A percentile compares a stretch with the other conserved stretches of the same genome.
phyloP scores from a whole-genome alignment of 2,888 invertebrate genomes.

The Seira ritae region DNA sequence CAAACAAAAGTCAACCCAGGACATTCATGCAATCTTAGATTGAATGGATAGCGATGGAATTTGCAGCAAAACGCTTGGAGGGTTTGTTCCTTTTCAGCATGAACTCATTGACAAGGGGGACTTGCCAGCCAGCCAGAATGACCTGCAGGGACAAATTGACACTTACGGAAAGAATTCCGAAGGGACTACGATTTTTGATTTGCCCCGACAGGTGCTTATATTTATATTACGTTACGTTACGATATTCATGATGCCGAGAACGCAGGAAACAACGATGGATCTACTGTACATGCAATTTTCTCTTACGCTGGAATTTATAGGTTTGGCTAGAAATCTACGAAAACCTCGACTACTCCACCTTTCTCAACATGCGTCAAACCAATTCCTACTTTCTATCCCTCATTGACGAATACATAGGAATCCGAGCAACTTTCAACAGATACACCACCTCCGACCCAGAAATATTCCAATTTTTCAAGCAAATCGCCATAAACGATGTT shows the following conservation, averaged over 20 bases:
- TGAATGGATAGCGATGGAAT: slow-evolving; percentile 44
- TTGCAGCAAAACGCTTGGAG: background rate
- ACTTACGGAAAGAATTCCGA: background rate
- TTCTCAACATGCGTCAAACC: slow-evolving; percentile 37
- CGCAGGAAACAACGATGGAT: too few relatives aligned
- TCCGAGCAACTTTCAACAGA: slow-evolving; percentile 16
- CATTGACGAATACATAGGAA: slow-evolving; percentile 53
- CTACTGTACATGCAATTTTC: background rate
- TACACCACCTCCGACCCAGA: background rate
- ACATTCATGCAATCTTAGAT: background rate
- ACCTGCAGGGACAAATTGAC: slow-evolving; percentile 1
- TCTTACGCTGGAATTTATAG: slow-evolving; percentile 29
- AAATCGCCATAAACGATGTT: slow-evolving; percentile 41
- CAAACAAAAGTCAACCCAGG: background rate
- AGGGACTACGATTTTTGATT: slow-evolving; percentile 49
- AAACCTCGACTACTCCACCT: slow-evolving; percentile 32
- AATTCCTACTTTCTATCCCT: slow-evolving; percentile 44
- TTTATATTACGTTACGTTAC: background rate
- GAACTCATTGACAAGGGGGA: background rate
- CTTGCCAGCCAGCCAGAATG: background rate
- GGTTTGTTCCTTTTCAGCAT: too few relatives aligned
- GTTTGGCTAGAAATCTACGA: slow-evolving; percentile 52
- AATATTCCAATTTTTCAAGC: slow-evolving; percentile 37
- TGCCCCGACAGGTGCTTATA: slow-evolving; percentile 48
- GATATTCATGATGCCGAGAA: background rate